Base-by-base conservation (phyloP, 1,140 invertebrate genomes). In the Nomia melanderi region DNA sequence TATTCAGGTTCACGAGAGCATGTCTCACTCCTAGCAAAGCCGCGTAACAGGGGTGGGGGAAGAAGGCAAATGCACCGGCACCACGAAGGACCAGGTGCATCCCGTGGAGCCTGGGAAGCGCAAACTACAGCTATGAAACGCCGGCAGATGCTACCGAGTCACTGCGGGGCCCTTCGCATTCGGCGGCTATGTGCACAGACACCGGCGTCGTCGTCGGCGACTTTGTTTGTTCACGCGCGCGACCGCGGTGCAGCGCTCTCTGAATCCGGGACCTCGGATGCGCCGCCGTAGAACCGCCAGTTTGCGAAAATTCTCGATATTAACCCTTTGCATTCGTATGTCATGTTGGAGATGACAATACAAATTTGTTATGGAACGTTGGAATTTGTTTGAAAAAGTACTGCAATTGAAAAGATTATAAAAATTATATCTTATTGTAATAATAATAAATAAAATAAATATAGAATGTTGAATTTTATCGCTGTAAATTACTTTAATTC, bases 81-180 rank as follows among this genome's bases (percentile, higher is more conserved):
- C 63, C 66, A 81, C 44, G 39, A 73, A 79, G 76, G 75, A 82
- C 83, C 83, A 85, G 83, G 83, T 85, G 83, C 82, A 86, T 86
- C 79, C 66, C 59, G 73, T 72, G 78, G 86, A 88, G 84, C 82
- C 70, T 86, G 86, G 85, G 87, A 88, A 86, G 81, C 87, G 85
- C 86, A 88, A 85, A 84, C 86, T 86, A 83, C 78, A 41, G 66
- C 65, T 56, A 64, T 72, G 79, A 73, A 78, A 84, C 54, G 67
- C 73, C 63, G 83, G 79, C 83, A 85, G 83, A 85, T 85, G 83
- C 82, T 84, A 84, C 79, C 67, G 60, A 25, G 64, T 64, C 62
- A 67, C 23, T 8, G 39, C 50, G 41, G 59, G 29, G 44, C 60
- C 65, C 59, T 82, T 12, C 70, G 70, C 36, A 56, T 82, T 62